Percentiles rank a stretch among this genome's conserved stretches.
These are phyloP conservation scores for Bemisia tabaci DNA, from an alignment of 1,140 invertebrate genomes.

Conservation along the genomic window DNA sequence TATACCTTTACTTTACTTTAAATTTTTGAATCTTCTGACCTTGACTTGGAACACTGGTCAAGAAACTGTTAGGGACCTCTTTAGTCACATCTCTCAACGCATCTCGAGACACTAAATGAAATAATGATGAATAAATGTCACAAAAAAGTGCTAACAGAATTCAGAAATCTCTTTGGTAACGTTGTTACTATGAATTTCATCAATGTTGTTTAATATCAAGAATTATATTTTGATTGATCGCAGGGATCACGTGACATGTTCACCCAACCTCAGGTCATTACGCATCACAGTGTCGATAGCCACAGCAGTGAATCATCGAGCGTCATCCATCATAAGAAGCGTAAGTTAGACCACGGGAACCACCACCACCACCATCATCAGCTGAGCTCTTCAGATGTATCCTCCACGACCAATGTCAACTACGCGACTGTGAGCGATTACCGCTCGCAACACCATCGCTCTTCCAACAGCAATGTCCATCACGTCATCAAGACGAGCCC, in stretches of 20 bases:
- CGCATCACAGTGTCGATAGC: conserved; percentile 9
- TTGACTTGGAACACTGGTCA: too few relatives aligned
- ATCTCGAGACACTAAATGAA: too few relatives aligned
- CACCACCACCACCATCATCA: conserved; percentile 11
- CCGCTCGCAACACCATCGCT: conserved; percentile 9
- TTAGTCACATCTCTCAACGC: too few relatives aligned
- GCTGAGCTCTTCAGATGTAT: conserved; percentile 10
- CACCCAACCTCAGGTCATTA: conserved; percentile 7
- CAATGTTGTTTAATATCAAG: too few relatives aligned
- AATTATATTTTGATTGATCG: too few relatives aligned
- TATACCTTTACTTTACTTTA: too few relatives aligned
- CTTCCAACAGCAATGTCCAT: conserved; percentile 9
- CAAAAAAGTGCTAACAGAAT: too few relatives aligned
- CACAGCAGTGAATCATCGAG: not conserved
- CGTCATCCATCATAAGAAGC: conserved; percentile 18
- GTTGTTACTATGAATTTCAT: too few relatives aligned
- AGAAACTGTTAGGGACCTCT: too few relatives aligned
- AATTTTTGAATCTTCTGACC: too few relatives aligned
- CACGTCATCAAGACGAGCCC: conserved; percentile 16
- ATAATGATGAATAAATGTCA: too few relatives aligned
- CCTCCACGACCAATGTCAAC: conserved; percentile 10
- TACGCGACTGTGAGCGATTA: conserved; percentile 3
- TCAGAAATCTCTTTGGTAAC: too few relatives aligned
- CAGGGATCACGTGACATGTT: conserved; percentile 16
- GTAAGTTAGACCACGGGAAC: conserved; percentile 16